Evolutionary conservation across 2,113 vertebrate genomes (phyloP), one percentile per base, ranked within the genome.

Genomic region (Mus musculus): DNA sequence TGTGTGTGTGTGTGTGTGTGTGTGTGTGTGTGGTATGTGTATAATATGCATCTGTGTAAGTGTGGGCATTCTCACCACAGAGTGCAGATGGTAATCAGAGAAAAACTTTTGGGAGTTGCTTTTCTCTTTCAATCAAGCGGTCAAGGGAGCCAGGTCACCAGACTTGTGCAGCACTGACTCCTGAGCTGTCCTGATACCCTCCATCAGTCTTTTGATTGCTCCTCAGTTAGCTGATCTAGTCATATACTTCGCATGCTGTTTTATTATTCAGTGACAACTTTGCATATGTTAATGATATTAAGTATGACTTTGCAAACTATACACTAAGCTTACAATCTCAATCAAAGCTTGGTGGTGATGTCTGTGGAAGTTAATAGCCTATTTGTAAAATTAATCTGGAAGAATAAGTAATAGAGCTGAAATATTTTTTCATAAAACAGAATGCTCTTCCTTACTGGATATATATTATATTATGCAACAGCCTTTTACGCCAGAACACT

Each of bases 351-450:
- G n/a, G 76, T n/a, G 30, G 24, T 11, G 49, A 87, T 94, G 17
- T 82, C 75, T 65, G 26, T 88, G 77, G 39, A 94, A 77, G 1
- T 88, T 82, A 46, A 72, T 30, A 24, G 78, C 2, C 5, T 49
- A n/a, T 33, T 28, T 77, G 81, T 36, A 82, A 90, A 87, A 95
- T 65, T 92, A 90, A 90, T 78, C 33, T 67, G 71, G 22, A 94
- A 94, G 33, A 63, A 63, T 52, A 65, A 88, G 56, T 84, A 63
- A 76, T 76, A 52, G 28, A 89, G 20, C 30, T 49, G 13, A 81
- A 89, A 85, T 8, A 71, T 49, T 81, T 54, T 59, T 36, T 3
- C 16, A 67, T 36, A 86, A 26, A 81, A 52, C 28, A 56, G 6
- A 76, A 22, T 69, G 0, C 0, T 69, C n/a, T n/a, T 52, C 2